A percentile compares a stretch with the other conserved stretches of the same genome.
These are phyloP conservation scores for Eulemur macaco DNA, from an alignment of 2,113 vertebrate species.

Conservation along the genomic window DNA sequence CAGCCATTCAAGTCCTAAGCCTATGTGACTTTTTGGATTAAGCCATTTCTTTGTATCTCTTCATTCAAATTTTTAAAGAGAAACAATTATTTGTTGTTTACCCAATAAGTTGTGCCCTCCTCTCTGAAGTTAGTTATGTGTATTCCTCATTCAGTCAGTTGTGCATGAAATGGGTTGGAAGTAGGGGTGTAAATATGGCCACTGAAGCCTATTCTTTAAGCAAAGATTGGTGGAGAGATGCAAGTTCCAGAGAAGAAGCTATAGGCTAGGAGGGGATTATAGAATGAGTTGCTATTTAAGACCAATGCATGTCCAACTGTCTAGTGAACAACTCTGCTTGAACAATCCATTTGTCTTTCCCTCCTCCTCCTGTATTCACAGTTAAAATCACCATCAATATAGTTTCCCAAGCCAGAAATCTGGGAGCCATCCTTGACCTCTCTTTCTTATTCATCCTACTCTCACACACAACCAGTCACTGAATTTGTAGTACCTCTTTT, in stretches of 20 bases:
- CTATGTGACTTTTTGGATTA: not conserved
- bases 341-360: not conserved
- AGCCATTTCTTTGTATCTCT: not conserved
- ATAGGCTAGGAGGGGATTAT: not conserved
- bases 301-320: not conserved
- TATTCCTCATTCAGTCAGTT: not conserved
- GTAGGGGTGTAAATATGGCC: not conserved
- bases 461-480: not conserved
- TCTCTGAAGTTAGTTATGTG: not conserved
- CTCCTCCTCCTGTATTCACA: not conserved
- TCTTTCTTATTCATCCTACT: not conserved
- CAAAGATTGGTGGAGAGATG: not conserved
- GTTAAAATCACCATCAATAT: not conserved
- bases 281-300: not conserved
- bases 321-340: not conserved
- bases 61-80: slow-evolving; percentile 11
- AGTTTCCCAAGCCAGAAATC: not conserved
- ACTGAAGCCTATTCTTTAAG: not conserved
- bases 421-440: not conserved
- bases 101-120: not conserved
- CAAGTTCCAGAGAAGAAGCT: not conserved
- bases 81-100: not conserved
- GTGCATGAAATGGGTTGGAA: not conserved
- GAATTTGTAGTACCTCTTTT: not conserved
- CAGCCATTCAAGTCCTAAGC: not conserved